A percentile compares a stretch with the other conserved stretches of the same genome.
Evolutionary conservation across 2,113 vertebrate species (phyloP).

Genomic region (Semicossyphus pulcher): DNA sequence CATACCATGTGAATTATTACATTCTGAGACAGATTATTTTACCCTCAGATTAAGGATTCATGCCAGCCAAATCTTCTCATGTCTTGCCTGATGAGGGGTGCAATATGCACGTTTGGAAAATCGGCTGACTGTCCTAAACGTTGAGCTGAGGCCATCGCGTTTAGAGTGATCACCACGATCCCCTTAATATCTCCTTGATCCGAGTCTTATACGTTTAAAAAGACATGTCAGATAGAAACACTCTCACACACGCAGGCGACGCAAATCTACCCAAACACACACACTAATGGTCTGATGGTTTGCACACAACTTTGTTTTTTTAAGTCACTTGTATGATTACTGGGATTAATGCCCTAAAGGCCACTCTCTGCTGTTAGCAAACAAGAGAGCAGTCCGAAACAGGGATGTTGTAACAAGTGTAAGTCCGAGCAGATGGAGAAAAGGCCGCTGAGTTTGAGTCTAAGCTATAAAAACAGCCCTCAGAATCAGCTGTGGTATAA

Average conservation of each 20-base stretch:
- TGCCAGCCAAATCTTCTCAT: conserved; percentile 73
- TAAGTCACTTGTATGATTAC: background rate
- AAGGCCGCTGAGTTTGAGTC: too few relatives aligned
- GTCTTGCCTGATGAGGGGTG: conserved; percentile 63
- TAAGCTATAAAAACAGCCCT: background rate
- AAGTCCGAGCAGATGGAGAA: background rate
- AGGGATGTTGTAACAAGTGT: background rate
- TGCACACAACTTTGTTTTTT: background rate
- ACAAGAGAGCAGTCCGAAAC: background rate
- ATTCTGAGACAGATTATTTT: conserved; percentile 87
- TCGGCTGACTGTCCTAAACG: conserved; percentile 8
- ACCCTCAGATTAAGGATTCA: conserved; percentile 75
- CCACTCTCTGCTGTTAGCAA: background rate
- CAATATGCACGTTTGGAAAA: conserved; percentile 54
- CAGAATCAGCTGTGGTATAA: background rate
- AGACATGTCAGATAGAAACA: background rate
- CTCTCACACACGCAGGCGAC: background rate
- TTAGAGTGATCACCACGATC: conserved; percentile 28
- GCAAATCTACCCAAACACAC: background rate
- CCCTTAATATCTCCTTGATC: conserved; percentile 7
- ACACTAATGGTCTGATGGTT: background rate
- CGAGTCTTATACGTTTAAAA: background rate
- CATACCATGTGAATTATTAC: conserved; percentile 90
- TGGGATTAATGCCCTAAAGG: background rate
- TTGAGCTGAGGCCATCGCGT: conserved; percentile 21